A percentile compares a stretch with the other conserved stretches of the same genome.
Conservation (phyloP, 2,113 vertebrate genomes). For the Rhynchomys soricoides region DNA sequence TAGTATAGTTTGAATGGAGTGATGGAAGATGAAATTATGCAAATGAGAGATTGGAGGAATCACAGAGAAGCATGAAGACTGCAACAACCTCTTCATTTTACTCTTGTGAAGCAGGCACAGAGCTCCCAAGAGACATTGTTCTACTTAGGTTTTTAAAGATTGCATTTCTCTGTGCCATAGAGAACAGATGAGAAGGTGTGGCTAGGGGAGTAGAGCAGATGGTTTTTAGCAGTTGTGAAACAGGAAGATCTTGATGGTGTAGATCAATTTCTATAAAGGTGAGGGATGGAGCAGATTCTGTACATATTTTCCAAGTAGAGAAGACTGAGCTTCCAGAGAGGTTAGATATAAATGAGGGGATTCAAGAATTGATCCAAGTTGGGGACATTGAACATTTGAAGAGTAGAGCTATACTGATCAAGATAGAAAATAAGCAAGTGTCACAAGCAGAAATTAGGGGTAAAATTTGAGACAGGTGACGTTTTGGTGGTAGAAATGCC, state of each 20-base stretch:
- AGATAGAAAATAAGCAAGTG: neutral
- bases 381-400: neutral
- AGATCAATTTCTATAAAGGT: neutral
- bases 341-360: neutral
- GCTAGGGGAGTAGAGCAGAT: neutral
- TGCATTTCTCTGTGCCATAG: neutral
- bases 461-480: neutral
- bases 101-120: neutral
- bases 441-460: neutral
- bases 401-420: neutral
- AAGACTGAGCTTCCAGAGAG: neutral
- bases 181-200: neutral
- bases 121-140: neutral
- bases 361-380: neutral
- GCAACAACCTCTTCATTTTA: neutral
- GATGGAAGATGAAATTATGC: neutral
- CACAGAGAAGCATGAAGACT: neutral
- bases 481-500: neutral
- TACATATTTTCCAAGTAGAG: slow-evolving; percentile 4
- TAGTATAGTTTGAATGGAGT: neutral
- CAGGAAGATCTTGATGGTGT: neutral
- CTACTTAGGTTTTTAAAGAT: neutral
- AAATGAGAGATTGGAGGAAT: neutral
- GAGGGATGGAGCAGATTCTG: neutral
- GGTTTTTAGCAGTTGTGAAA: neutral